Evolutionary conservation across 2,888 invertebrate genomes (phyloP), one percentile per base, ranked within the genome.

Genomic region (Neoitamus cyanurus): DNA sequence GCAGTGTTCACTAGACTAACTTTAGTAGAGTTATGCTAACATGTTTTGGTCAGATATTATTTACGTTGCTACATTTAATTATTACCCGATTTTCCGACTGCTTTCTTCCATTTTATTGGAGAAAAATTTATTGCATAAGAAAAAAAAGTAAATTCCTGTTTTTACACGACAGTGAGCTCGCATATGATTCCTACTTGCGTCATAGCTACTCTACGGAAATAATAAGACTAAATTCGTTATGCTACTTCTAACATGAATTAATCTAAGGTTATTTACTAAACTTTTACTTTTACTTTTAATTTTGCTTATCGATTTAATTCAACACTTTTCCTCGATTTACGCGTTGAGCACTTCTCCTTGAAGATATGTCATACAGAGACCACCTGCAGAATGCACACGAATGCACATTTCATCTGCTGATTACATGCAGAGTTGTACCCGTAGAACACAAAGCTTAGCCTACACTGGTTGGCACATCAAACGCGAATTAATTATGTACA

Each of bases 41-140:
- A 70, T 70, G 25, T 31, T 70, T 69, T 69, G 70, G 70, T 70
- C 70, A 70, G 31, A 70, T n/a, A 30, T 70, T 30, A 15, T 70
- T 25, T n/a, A 36, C 6, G 36, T 31, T 58, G 1, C 68, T 11
- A 36, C 20, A 30, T 31, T 68, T 36, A 68, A 83, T 83, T 83
- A 69, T 80, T 83, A 83, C 83, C 83, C 83, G 83, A 42, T 73
- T 83, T 42, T 83, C 83, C 83, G 83, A 83, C 58, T 73, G 72
- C 37, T 42, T 83, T 46, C 42, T 73, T 83, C 77, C 42, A 77
- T 75, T 15, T 37, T 20, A 13, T 46, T 77, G 42, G 77, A 36
- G 77, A 77, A 77, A n/a, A 77, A 77, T 30, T 9, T 28, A 58
- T 36, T 42, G 83, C 13, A 83, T 42, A 72, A 31, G 13, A 11